A percentile compares a stretch with the other conserved stretches of the same genome.
phyloP scores from a whole-genome alignment of 2,888 invertebrate species.

The Eumerus sabulonum region DNA sequence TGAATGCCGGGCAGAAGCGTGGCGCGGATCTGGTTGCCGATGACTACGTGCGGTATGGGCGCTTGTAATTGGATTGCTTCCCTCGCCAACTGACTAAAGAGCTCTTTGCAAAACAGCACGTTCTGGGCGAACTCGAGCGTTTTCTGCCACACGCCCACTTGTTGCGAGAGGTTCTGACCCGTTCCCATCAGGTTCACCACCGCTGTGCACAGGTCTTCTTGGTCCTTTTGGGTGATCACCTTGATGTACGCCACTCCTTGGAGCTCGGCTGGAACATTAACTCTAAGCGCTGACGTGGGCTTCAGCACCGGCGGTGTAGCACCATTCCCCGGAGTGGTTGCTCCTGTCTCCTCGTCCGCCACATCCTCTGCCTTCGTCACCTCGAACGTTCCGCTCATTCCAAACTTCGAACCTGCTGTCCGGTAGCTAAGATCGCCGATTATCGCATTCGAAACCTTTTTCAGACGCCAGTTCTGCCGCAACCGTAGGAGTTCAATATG shows the following conservation, averaged over 20 bases:
- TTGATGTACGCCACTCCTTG: slow-evolving; percentile 98
- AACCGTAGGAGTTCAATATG: slow-evolving; percentile 93
- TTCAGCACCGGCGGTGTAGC: slow-evolving; percentile 82
- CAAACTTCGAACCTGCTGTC: slow-evolving; percentile 96
- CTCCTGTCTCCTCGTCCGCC: slow-evolving; percentile 78
- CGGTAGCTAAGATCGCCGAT: slow-evolving; percentile 97
- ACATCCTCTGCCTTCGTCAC: slow-evolving; percentile 92
- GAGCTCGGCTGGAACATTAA: slow-evolving; percentile 95
- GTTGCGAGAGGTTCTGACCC: slow-evolving; percentile 85
- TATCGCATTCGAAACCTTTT: slow-evolving; percentile 96
- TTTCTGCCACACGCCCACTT: slow-evolving; percentile 91
- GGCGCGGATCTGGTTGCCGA: slow-evolving; percentile 97
- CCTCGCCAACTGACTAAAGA: slow-evolving; percentile 95
- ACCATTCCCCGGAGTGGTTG: slow-evolving; percentile 80
- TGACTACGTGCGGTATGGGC: slow-evolving; percentile 97
- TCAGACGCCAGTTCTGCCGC: slow-evolving; percentile 96
- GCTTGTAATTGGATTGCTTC: slow-evolving; percentile 97
- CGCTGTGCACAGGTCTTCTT: slow-evolving; percentile 92
- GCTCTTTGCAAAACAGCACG: slow-evolving; percentile 96
- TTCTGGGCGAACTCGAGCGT: slow-evolving; percentile 98
- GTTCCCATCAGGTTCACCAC: slow-evolving; percentile 89
- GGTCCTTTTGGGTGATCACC: slow-evolving; percentile 96
- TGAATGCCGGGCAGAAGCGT: slow-evolving; percentile 96
- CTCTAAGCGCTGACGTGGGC: slow-evolving; percentile 88
- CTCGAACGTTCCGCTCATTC: slow-evolving; percentile 96